A percentile compares a stretch with the other conserved stretches of the same genome.
Conservation (phyloP, 1,140 invertebrate genomes). For the Zeugodacus cucurbitae region DNA sequence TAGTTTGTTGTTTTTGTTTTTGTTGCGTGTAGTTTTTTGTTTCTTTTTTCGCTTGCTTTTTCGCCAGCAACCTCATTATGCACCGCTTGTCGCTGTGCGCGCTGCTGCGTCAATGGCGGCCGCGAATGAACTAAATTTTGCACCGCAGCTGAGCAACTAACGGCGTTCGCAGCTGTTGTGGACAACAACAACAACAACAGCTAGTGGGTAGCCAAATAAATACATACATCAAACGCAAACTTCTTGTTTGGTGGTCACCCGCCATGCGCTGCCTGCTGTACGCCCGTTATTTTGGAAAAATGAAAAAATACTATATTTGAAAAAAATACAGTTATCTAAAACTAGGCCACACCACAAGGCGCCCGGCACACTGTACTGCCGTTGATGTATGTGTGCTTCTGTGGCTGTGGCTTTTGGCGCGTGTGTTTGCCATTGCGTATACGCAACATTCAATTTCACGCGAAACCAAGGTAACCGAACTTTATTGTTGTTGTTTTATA, state of each 20-base stretch:
- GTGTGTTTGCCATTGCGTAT: not conserved
- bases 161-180: not conserved
- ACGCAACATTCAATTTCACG: not conserved
- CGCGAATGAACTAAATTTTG: not conserved
- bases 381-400: not conserved
- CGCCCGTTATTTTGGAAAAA: not conserved
- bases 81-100: not conserved
- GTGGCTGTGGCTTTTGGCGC: not conserved
- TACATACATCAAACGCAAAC: not conserved
- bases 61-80: not conserved
- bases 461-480: not conserved
- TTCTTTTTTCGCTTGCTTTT: not conserved
- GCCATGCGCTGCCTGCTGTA: not conserved
- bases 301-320: too few relatives aligned
- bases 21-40: not conserved
- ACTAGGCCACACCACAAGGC: not conserved
- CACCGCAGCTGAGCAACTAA: not conserved
- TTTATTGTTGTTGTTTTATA: not conserved
- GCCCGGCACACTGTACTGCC: not conserved
- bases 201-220: not conserved
- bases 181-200: not conserved
- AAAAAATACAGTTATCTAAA: not conserved
- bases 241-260: not conserved
- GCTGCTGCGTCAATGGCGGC: not conserved
- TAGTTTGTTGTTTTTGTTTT: not conserved